Evolutionary conservation across 2,797 vertebrate species (phyloP).

Genomic region (Amphiprion clarkii): DNA sequence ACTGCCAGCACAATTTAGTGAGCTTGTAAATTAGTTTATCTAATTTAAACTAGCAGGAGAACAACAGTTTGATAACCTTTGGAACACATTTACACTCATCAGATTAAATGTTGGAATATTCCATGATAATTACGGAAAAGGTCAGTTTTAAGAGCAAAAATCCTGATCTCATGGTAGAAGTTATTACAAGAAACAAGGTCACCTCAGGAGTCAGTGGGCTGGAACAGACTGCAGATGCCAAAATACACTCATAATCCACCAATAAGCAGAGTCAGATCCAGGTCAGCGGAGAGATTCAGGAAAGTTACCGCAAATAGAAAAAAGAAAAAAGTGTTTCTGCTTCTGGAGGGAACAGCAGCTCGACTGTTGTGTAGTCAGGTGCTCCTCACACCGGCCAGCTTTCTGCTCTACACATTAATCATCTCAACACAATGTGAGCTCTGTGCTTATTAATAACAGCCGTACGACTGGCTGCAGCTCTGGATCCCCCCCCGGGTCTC

Average conservation of each 20-base stretch:
- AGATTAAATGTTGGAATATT: too few relatives aligned
- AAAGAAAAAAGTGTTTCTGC: background rate
- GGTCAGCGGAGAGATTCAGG: background rate
- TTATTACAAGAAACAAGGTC: background rate
- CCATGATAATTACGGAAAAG: too few relatives aligned
- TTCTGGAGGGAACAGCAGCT: conserved; percentile 9
- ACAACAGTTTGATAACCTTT: too few relatives aligned
- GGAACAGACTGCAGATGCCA: background rate
- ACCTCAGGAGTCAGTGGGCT: background rate
- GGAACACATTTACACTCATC: too few relatives aligned
- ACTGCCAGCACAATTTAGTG: too few relatives aligned
- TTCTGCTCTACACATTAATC: conserved; percentile 38
- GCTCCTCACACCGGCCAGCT: conserved; percentile 34
- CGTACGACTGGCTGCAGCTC: conserved; percentile 21
- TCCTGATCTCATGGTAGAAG: background rate
- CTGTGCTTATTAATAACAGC: conserved; percentile 53
- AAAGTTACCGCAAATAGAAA: conserved; percentile 1
- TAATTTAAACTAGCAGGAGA: too few relatives aligned
- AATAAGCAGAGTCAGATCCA: background rate
- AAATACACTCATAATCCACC: background rate
- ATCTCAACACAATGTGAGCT: conserved; percentile 22
- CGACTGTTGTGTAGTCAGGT: conserved; percentile 54
- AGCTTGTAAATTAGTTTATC: too few relatives aligned
- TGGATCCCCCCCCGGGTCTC: conserved; percentile 55
- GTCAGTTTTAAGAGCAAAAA: background rate